These are phyloP conservation scores for Sebastes variabilis DNA, from an alignment of 2,797 vertebrate genomes.

Conservation along the genomic window DNA sequence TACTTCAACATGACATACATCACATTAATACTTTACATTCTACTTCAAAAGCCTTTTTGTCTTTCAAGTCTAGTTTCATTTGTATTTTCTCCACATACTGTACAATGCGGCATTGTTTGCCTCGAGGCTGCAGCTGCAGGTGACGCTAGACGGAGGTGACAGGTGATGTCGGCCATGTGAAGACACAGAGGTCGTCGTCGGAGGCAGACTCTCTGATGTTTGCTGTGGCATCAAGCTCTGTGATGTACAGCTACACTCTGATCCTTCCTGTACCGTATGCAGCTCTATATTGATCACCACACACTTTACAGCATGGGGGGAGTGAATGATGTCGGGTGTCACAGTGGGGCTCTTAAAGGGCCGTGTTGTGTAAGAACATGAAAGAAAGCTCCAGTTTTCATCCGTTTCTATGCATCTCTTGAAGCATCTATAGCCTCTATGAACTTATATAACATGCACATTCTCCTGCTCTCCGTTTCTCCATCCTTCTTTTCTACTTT, in stretches of 20 bases:
- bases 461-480: background rate
- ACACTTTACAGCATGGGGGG: slow-evolving; percentile 18
- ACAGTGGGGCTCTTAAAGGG: slow-evolving; percentile 25
- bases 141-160: background rate
- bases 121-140: background rate
- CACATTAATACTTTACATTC: background rate
- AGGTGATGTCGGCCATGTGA: background rate
- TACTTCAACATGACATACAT: background rate
- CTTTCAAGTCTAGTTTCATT: background rate
- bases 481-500: background rate
- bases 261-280: slow-evolving; percentile 26
- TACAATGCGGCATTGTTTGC: slow-evolving; percentile 26
- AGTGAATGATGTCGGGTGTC: slow-evolving; percentile 19
- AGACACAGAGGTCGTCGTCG: slow-evolving; percentile 15
- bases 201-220: slow-evolving; percentile 48
- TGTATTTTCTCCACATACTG: background rate
- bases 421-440: background rate
- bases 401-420: background rate
- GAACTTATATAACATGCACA: background rate
- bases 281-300: slow-evolving; percentile 25
- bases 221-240: slow-evolving; percentile 18
- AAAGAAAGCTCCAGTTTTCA: slow-evolving; percentile 16
- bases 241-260: slow-evolving; percentile 60
- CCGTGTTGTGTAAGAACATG: slow-evolving; percentile 29
- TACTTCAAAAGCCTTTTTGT: background rate